Percentiles rank a stretch among this genome's conserved stretches.
Evolutionary conservation across 2,113 vertebrate species (phyloP).

Genomic region (Pogona vitticeps): DNA sequence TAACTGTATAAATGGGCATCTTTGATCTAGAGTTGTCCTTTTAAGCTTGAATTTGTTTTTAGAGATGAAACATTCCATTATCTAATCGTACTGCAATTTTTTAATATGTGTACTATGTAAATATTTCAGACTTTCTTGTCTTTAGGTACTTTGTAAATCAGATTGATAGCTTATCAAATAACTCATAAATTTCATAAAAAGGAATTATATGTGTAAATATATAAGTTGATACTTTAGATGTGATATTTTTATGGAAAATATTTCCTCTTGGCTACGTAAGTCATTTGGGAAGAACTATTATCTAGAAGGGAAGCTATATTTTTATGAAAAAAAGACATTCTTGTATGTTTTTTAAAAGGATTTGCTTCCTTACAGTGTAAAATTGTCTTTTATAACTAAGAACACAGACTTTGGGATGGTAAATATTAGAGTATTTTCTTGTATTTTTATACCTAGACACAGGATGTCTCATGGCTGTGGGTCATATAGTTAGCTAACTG

Average conservation of each 20-base stretch:
- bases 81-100: constrained; percentile 66
- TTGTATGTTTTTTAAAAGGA: constrained; percentile 57
- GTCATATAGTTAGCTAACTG: constrained; percentile 70
- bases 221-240: constrained; percentile 67
- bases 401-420: constrained; percentile 52
- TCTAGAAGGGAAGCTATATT: constrained; percentile 66
- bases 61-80: constrained; percentile 68
- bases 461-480: constrained; percentile 61
- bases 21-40: constrained; percentile 57
- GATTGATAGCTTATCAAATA: constrained; percentile 59
- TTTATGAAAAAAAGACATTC: constrained; percentile 66
- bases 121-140: constrained; percentile 61
- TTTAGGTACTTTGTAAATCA: constrained; percentile 68
- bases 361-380: constrained; percentile 59
- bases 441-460: constrained; percentile 58
- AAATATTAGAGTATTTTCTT: constrained; percentile 50
- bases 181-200: constrained; percentile 61
- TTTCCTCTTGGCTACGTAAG: constrained; percentile 56
- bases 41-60: constrained; percentile 64
- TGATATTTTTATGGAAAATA: constrained; percentile 66
- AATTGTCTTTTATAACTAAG: constrained; percentile 65
- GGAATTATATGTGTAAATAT: constrained; percentile 48
- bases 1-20: constrained; percentile 49
- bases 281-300: constrained; percentile 47
- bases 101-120: constrained; percentile 73